Evolutionary conservation across 1,140 invertebrate species (phyloP), one percentile per base, ranked within the genome.

Genomic region (Drosophila kurseongensis): DNA sequence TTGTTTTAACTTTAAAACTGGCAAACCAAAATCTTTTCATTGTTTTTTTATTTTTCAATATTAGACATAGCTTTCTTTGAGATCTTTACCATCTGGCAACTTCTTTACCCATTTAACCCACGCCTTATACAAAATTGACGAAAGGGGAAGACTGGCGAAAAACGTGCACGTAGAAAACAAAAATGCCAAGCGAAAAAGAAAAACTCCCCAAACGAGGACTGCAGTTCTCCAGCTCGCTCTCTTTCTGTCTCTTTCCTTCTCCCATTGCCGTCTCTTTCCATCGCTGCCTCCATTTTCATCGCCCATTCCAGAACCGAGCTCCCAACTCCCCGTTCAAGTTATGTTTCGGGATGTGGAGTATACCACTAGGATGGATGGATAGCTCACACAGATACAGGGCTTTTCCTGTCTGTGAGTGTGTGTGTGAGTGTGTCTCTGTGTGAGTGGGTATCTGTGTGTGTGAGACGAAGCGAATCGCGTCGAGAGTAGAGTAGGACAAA

Each of bases 401-500:
- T 76, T 75, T 76, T 65, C 73, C 71, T 75, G 67, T 36, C 38
- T 42, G 41, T 58, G 14, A 27, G 14, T 48, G 69, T 48, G 10
- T 72, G 55, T 65, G 45, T 44, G 12, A 14, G 68, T 58, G 47
- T 47, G 45, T 47, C 41, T 66, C 55, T 48, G 55, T 63, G 42
- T 61, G 63, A 44, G 32, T 57, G 23, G 8, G 27, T 42, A 47
- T 50, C 42, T 54, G 57, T 56, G 36, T 66, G 62, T 76, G 55
- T 54, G 73, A 48, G 56, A 51, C 75, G 75, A 72, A 71, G 75
- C 75, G 79, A 67, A 65, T 80, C 81, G 76, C 65, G 68, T 79
- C 76, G 82, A 74, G 77, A 79, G 72, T 80, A 80, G 78, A 83
- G 90, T 91, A 91, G 90, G 90, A 91, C 90, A 91, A 91, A 88